phyloP scores from a whole-genome alignment of 2,888 invertebrate species.

The Euplexia lucipara region DNA sequence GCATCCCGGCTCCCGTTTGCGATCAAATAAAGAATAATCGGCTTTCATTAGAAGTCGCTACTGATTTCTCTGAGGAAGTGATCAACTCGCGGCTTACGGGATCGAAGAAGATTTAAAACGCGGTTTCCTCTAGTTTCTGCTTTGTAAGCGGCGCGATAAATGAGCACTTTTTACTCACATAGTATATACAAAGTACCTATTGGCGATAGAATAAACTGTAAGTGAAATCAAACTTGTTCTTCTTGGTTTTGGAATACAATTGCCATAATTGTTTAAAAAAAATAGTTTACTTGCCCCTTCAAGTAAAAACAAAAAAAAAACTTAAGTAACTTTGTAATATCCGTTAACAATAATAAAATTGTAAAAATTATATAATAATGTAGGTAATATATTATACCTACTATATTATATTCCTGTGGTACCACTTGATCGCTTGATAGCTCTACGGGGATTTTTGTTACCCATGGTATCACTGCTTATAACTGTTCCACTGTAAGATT shows the following conservation, averaged over 20 bases:
- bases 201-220: neutral
- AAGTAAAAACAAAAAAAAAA: too few relatives aligned
- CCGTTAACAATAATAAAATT: too few relatives aligned
- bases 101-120: conserved; percentile 69
- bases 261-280: neutral
- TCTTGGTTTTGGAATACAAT: neutral
- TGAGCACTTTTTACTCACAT: conserved; percentile 45
- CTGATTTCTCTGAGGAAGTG: conserved; percentile 74
- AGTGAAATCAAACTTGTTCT: neutral
- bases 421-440: too few relatives aligned
- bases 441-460: too few relatives aligned
- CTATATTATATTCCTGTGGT: too few relatives aligned
- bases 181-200: conserved; percentile 1
- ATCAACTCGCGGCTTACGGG: conserved; percentile 69
- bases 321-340: too few relatives aligned
- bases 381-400: too few relatives aligned
- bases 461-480: too few relatives aligned
- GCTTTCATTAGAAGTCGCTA: conserved; percentile 73
- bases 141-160: conserved; percentile 52
- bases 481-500: too few relatives aligned
- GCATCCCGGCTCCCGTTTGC: conserved; percentile 55
- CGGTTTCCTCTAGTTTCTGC: conserved; percentile 61
- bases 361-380: too few relatives aligned
- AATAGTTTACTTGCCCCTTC: too few relatives aligned
- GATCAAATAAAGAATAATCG: conserved; percentile 74